Percentiles rank a stretch among this genome's conserved stretches.
phyloP scores from a whole-genome alignment of 2,888 invertebrate genomes.

The Parascotia fuliginaria region DNA sequence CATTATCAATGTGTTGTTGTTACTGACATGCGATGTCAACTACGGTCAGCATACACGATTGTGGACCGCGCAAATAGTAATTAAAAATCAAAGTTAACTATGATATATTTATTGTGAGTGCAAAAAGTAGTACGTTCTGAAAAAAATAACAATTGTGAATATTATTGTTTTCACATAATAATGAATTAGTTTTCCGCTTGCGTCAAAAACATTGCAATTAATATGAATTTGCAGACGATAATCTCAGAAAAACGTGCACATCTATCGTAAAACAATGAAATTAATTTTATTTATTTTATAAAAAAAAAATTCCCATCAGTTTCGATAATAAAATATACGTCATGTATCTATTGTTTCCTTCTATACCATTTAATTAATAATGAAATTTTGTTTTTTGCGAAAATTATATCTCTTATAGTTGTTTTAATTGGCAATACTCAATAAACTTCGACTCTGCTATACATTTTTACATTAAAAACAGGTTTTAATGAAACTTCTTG shows the following conservation, averaged over 20 bases:
- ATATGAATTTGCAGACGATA: slow-evolving; percentile 17
- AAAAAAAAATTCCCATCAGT: too few species aligned
- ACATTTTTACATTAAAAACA: not conserved
- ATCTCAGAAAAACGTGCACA: slow-evolving; percentile 10
- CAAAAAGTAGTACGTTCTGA: not conserved
- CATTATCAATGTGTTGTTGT: not conserved
- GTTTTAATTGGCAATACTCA: slow-evolving; percentile 3
- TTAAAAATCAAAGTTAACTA: not conserved
- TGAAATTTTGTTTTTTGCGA: not conserved
- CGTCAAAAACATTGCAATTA: slow-evolving; percentile 23
- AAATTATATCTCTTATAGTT: slow-evolving; percentile 5
- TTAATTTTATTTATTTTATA: slow-evolving; percentile 4
- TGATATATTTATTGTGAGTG: slow-evolving; percentile 10
- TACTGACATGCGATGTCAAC: not conserved
- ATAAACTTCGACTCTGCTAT: not conserved
- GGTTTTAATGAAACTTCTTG: not conserved
- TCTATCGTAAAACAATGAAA: slow-evolving; percentile 16
- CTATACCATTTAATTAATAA: slow-evolving; percentile 14
- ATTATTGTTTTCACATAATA: slow-evolving; percentile 14
- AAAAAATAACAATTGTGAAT: slow-evolving; percentile 1
- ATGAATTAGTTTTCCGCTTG: slow-evolving; percentile 16
- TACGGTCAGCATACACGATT: not conserved
- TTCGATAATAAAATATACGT: not conserved
- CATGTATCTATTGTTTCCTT: slow-evolving; percentile 17
- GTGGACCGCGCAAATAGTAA: not conserved